Conservation (phyloP, 1,140 invertebrate genomes). For the Bombus picipes region DNA sequence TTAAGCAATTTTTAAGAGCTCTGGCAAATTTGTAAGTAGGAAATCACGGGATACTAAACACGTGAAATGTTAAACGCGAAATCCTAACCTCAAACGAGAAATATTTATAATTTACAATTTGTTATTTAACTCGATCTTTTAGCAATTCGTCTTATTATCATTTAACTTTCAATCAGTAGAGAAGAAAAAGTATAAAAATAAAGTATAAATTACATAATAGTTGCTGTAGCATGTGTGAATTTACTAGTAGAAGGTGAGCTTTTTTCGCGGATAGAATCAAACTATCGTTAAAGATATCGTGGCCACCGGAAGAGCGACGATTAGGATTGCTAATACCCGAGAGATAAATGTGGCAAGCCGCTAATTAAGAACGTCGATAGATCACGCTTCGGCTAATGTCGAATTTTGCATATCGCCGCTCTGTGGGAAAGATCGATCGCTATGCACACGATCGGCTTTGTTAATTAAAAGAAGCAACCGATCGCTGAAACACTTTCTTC, state of each 20-base stretch:
- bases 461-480: constrained; percentile 32
- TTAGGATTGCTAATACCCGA: constrained; percentile 43
- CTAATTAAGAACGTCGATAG: constrained; percentile 47
- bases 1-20: too few species aligned
- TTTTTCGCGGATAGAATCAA: background rate
- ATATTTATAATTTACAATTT: too few species aligned
- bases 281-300: background rate
- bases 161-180: background rate
- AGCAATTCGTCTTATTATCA: background rate
- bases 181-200: background rate
- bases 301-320: constrained; percentile 31
- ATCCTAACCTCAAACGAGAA: too few species aligned
- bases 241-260: background rate
- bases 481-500: constrained; percentile 9
- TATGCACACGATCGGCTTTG: background rate
- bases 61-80: too few species aligned
- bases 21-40: too few species aligned
- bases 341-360: constrained; percentile 24
- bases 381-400: constrained; percentile 53
- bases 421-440: constrained; percentile 42
- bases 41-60: too few species aligned
- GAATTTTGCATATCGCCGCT: constrained; percentile 48
- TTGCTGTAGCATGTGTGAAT: background rate
- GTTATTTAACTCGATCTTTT: too few species aligned
- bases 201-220: background rate